A percentile compares a stretch with the other conserved stretches of the same genome.
phyloP scores from a whole-genome alignment of 2,888 invertebrate genomes.

The Ceramica pisi region DNA sequence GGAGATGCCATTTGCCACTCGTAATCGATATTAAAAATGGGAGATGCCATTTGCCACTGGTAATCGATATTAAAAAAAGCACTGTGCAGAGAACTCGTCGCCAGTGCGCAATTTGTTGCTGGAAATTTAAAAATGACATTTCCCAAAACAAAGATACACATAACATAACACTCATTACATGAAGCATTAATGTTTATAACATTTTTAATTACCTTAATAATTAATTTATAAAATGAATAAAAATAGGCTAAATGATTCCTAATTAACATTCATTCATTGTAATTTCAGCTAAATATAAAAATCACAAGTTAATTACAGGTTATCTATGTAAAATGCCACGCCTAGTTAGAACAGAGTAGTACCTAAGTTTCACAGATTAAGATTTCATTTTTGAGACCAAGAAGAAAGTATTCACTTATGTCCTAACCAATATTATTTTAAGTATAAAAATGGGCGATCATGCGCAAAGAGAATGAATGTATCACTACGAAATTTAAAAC shows the following conservation, averaged over 20 bases:
- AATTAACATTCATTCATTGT: conserved; percentile 62
- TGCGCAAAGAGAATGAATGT: conserved; percentile 44
- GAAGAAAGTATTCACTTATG: conserved; percentile 63
- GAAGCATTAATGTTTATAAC: conserved; percentile 51
- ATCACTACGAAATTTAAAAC: conserved; percentile 27
- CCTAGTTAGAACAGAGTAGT: conserved; percentile 67
- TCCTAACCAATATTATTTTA: conserved; percentile 58
- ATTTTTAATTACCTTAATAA: conserved; percentile 42
- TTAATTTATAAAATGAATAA: conserved; percentile 49
- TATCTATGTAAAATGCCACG: conserved; percentile 50
- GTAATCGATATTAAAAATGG: neutral
- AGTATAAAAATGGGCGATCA: conserved; percentile 59
- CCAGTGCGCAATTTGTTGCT: neutral
- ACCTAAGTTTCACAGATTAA: conserved; percentile 60
- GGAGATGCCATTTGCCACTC: conserved; percentile 15
- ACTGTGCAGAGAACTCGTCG: neutral
- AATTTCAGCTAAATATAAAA: conserved; percentile 60
- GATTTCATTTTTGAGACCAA: conserved; percentile 69
- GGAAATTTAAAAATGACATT: neutral
- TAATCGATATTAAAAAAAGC: neutral
- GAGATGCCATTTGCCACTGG: conserved; percentile 14
- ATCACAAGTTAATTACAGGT: conserved; percentile 45
- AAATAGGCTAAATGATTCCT: conserved; percentile 48
- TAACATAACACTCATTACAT: conserved; percentile 34
- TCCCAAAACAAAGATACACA: conserved; percentile 14